A percentile compares a stretch with the other conserved stretches of the same genome.
Conservation (phyloP, 2,113 vertebrate species). For the Spermophilus dauricus region DNA sequence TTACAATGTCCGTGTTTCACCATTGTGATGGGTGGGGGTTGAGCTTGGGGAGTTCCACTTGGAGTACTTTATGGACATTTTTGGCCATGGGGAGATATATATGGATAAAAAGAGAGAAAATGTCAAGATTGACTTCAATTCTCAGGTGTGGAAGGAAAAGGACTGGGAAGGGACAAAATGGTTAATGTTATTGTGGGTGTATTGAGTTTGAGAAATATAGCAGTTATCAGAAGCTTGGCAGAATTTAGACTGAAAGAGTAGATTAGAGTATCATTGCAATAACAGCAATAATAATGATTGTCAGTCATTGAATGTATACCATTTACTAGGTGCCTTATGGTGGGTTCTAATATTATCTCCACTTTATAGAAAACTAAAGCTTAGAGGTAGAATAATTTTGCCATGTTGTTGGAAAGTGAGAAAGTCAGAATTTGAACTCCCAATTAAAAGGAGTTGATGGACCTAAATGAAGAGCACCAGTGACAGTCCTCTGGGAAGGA, state of each 20-base stretch:
- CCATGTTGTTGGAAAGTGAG: neutral
- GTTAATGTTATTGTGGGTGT: neutral
- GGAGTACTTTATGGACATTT: neutral
- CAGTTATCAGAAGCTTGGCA: conserved; percentile 14
- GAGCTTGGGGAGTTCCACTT: neutral
- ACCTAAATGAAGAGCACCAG: neutral
- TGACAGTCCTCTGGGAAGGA: neutral
- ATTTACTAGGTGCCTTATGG: neutral
- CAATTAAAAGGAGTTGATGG: neutral
- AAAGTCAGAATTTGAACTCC: neutral
- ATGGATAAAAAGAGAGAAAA: neutral
- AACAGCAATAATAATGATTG: neutral
- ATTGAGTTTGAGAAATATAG: neutral
- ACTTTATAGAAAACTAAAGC: neutral
- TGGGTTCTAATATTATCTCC: neutral
- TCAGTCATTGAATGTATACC: neutral
- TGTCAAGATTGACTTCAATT: neutral
- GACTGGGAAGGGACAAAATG: neutral
- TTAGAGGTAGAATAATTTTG: neutral
- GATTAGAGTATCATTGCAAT: neutral
- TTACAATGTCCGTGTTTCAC: neutral
- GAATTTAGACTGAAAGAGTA: neutral
- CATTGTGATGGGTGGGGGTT: neutral
- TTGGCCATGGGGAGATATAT: neutral
- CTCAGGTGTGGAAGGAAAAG: neutral